Conservation (phyloP, 2,113 vertebrate species). For the Myanophis thanlyinensis region DNA sequence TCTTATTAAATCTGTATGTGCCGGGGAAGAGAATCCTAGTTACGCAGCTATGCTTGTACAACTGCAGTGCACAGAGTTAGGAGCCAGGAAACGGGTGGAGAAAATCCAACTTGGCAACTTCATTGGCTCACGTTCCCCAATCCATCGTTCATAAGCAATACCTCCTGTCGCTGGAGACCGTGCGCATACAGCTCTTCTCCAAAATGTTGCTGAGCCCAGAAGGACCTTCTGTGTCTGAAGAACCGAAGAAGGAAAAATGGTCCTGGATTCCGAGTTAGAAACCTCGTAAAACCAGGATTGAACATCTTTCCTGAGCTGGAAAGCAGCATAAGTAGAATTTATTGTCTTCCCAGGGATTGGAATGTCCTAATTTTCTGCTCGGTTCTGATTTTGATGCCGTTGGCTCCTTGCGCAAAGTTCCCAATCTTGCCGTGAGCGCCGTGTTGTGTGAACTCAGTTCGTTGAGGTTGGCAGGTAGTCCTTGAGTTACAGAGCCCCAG, state of each 20-base stretch:
- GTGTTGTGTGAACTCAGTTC: background rate
- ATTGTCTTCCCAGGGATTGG: background rate
- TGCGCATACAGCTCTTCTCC: fast-evolving
- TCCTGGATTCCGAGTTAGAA: background rate
- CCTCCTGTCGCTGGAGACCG: background rate
- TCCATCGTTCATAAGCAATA: background rate
- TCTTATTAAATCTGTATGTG: background rate
- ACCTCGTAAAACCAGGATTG: background rate
- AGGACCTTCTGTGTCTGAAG: background rate
- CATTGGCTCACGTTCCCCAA: background rate
- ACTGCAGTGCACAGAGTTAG: background rate
- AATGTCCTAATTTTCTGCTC: background rate
- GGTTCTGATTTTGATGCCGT: background rate
- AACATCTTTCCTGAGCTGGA: background rate
- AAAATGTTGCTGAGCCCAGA: background rate
- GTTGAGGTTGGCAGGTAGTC: background rate
- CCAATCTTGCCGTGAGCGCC: background rate
- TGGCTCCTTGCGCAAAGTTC: background rate
- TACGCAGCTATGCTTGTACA: background rate
- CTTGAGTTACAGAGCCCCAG: background rate
- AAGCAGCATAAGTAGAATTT: background rate
- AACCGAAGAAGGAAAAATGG: background rate
- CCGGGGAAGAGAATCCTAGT: background rate
- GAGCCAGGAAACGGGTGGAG: background rate
- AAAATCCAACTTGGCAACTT: background rate